Base-by-base conservation (phyloP, 2,113 vertebrate species). In the Cheilinus undulatus region DNA sequence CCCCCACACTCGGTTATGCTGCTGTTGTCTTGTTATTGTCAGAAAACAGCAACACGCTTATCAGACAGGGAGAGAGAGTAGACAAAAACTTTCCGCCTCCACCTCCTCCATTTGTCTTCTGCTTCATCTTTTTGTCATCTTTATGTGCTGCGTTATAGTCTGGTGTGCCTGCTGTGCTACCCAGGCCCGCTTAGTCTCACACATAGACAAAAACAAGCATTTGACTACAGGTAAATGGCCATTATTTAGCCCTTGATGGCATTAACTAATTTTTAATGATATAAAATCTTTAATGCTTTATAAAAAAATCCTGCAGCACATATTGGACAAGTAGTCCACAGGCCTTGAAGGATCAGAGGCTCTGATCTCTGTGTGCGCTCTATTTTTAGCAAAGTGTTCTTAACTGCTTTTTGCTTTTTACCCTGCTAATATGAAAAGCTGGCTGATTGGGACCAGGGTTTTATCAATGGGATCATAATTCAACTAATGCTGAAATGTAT, bases 51-150 rank as follows among this genome's bases (percentile, higher is more conserved):
- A 32, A 63, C 28, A 52, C 1, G 34, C 51, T 73, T 76, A 62
- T 78, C 83, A 76, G 60, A 69, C 64, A 70, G 74, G 49, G 63
- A 58, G 51, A 54, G 59, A 80, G 78, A 80, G 69, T 43, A 65
- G 63, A 68, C 40, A 53, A 28, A 61, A 76, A 73, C 60, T 28
- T 71, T 45, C 54, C 56, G 52, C 71, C 22, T 1, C 54, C 23
- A 52, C 54, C 54, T 45, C 51, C 42, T 26, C n/a, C 28, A 3
- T 62, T 59, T 40, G 50, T 49, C 40, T 38, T 30, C n/a, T 0
- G 4, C 26, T 74, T 61, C 26, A 23, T 76, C 28, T 76, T 61
- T 75, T n/a, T 77, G 52, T 73, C 72, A 46, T 71, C 46, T 76
- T 40, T 50, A 58, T 64, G 36, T 14, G 15, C 76, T 78, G 23